Evolutionary conservation across 2,888 invertebrate species (phyloP).

Genomic region (Labia minor): DNA sequence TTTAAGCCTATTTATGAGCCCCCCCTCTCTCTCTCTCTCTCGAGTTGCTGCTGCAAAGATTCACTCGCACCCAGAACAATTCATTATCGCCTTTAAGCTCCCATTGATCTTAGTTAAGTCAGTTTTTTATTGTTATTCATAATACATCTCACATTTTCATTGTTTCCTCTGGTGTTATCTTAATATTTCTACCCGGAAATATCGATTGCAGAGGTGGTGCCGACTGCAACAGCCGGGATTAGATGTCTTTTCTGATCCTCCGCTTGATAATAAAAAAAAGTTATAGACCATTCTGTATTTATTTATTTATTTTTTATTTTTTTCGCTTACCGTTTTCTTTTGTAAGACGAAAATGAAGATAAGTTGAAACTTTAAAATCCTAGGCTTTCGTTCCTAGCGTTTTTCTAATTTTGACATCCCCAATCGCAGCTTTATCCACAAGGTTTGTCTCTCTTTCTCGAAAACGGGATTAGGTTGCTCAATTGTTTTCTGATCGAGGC

Average conservation of each 20-base stretch:
- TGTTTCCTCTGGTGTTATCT: not conserved
- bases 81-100: conserved; percentile 8
- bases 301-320: not conserved
- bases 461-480: conserved; percentile 1
- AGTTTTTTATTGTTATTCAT: not conserved
- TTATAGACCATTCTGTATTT: too few relatives aligned
- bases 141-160: not conserved
- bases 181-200: not conserved
- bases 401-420: not conserved
- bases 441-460: not conserved
- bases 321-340: not conserved
- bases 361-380: conserved; percentile 4
- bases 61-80: not conserved
- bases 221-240: not conserved
- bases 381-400: not conserved
- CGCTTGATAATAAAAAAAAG: not conserved
- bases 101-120: not conserved
- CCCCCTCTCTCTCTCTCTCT: too few relatives aligned
- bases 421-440: not conserved
- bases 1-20: conserved; percentile 7
- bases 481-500: not conserved
- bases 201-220: conserved; percentile 7
- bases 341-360: not conserved
- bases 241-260: conserved; percentile 8
- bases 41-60: conserved; percentile 3